Conservation (phyloP, 2,797 vertebrate genomes). For the Manis pentadactyla region DNA sequence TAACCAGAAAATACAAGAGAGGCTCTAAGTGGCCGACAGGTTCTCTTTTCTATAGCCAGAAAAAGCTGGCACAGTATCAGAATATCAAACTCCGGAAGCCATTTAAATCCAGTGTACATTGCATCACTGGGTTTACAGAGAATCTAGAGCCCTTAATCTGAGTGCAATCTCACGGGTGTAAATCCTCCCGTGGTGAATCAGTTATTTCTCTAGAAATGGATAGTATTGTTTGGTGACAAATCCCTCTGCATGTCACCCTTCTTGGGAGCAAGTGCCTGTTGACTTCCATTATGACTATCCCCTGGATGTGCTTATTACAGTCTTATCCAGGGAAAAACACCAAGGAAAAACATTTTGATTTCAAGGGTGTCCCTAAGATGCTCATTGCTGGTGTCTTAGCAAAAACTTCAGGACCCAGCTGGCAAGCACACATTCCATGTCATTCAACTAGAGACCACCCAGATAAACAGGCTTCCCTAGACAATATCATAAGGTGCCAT, state of each 20-base stretch:
- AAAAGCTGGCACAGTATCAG: background rate
- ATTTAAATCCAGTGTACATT: background rate
- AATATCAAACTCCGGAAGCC: background rate
- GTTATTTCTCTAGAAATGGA: constrained; percentile 52
- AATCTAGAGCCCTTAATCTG: background rate
- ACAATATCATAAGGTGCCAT: background rate
- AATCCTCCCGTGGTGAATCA: constrained; percentile 48
- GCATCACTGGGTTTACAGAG: background rate
- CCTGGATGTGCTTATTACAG: constrained; percentile 58
- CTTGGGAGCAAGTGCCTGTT: constrained; percentile 70
- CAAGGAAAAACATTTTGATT: constrained; percentile 65
- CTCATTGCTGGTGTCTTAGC: constrained; percentile 48
- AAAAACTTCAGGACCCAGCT: constrained; percentile 29
- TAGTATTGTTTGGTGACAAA: background rate
- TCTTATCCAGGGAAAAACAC: constrained; percentile 60
- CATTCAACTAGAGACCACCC: background rate
- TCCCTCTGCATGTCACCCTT: constrained; percentile 52
- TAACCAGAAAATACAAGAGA: constrained; percentile 11
- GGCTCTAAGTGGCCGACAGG: background rate
- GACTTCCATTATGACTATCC: constrained; percentile 45
- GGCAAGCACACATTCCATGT: constrained; percentile 39
- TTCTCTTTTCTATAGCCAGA: background rate
- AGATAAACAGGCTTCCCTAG: constrained; percentile 25
- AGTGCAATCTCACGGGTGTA: background rate
- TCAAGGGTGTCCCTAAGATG: constrained; percentile 34